A percentile compares a stretch with the other conserved stretches of the same genome.
phyloP scores from a whole-genome alignment of 2,797 vertebrate species.

The Anguilla anguilla region DNA sequence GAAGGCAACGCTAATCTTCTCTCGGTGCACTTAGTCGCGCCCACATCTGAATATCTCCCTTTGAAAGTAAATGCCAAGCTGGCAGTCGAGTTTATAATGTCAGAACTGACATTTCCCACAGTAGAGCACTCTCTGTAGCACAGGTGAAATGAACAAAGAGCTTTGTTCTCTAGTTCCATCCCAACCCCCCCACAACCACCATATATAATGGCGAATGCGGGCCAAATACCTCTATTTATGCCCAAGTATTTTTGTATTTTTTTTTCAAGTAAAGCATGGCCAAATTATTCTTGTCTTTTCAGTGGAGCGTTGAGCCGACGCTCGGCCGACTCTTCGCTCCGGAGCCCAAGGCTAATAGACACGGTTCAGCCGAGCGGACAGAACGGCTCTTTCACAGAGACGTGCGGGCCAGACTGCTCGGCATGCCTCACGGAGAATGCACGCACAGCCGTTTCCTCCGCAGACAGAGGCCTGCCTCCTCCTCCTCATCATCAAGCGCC shows the following conservation, averaged over 20 bases:
- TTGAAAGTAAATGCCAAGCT: conserved; percentile 77
- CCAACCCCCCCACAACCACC: not conserved
- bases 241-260: not conserved
- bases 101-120: conserved; percentile 64
- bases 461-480: not conserved
- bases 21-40: conserved; percentile 57
- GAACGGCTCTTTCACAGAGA: not conserved
- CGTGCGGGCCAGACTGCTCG: not conserved
- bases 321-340: not conserved
- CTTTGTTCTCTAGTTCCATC: conserved; percentile 63
- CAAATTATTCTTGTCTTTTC: conserved; percentile 4
- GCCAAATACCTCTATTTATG: conserved; percentile 10
- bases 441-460: not conserved
- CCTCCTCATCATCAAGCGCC: not conserved
- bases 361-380: no score
- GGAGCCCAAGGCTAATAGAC: not conserved
- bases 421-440: not conserved
- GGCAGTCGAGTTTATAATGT: conserved; percentile 57
- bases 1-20: conserved; percentile 53
- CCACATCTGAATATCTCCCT: conserved; percentile 71
- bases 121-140: conserved; percentile 34
- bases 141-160: conserved; percentile 59
- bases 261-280: conserved; percentile 10
- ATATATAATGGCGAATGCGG: conserved; percentile 16
- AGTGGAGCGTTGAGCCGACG: not conserved